phyloP scores from a whole-genome alignment of 2,113 vertebrate genomes.

The Anolis sagrei region DNA sequence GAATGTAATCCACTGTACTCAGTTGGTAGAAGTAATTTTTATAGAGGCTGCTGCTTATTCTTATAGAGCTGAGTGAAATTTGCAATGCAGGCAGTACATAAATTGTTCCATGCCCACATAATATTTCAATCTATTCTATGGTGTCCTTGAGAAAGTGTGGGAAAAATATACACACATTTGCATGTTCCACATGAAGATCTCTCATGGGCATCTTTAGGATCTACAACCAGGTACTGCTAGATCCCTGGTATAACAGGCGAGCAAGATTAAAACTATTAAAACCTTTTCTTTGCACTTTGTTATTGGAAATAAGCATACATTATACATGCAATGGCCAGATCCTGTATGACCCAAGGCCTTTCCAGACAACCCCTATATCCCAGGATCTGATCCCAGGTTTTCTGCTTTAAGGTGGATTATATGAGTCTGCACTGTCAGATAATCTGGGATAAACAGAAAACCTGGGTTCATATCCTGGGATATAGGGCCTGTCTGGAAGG shows the following conservation, averaged over 20 bases:
- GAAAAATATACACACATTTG: not conserved
- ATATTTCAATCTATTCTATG: not conserved
- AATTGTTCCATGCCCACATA: not conserved
- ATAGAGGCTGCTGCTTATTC: not conserved
- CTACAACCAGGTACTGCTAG: not conserved
- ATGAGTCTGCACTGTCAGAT: too few relatives aligned
- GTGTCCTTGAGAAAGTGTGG: not conserved
- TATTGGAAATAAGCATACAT: not conserved
- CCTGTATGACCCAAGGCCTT: too few relatives aligned
- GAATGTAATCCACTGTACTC: not conserved
- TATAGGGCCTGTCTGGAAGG: too few relatives aligned
- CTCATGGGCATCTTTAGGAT: not conserved
- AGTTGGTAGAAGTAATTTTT: not conserved
- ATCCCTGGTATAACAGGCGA: not conserved
- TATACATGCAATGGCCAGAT: not conserved
- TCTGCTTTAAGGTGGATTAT: too few relatives aligned
- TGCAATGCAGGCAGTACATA: not conserved
- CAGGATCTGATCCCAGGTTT: too few relatives aligned
- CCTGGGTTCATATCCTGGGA: too few relatives aligned
- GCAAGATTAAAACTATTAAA: not conserved
- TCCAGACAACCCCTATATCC: too few relatives aligned
- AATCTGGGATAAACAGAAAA: too few relatives aligned
- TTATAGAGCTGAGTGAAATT: not conserved
- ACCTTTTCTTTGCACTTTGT: not conserved
- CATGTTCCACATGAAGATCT: not conserved